phyloP scores from a whole-genome alignment of 2,113 vertebrate genomes.

The Leptobrachium leishanense region DNA sequence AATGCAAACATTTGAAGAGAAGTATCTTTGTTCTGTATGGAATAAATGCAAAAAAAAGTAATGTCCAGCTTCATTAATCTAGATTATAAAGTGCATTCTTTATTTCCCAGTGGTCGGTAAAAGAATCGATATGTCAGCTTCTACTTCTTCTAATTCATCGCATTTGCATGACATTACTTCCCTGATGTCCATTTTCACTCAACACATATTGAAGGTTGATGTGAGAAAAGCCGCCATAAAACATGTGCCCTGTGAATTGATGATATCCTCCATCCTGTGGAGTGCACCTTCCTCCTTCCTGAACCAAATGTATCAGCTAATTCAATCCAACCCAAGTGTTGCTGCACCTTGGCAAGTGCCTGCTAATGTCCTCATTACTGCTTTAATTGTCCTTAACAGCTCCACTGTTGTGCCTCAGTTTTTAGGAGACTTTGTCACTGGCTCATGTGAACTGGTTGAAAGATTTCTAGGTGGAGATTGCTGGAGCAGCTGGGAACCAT shows the following conservation, averaged over 20 bases:
- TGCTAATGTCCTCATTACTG: constrained; percentile 72
- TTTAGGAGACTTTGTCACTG: constrained; percentile 65
- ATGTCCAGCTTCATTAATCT: too few relatives aligned
- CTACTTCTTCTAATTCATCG: too few relatives aligned
- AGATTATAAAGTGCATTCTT: too few relatives aligned
- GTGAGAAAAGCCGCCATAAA: constrained; percentile 26
- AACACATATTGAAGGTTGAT: constrained; percentile 16
- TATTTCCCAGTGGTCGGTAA: too few relatives aligned
- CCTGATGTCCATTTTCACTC: background rate
- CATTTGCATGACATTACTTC: background rate
- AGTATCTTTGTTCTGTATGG: too few relatives aligned
- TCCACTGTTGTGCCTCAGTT: constrained; percentile 62
- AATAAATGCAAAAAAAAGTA: too few relatives aligned
- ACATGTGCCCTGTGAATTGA: constrained; percentile 22
- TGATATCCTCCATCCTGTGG: constrained; percentile 31
- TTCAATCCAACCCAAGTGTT: constrained; percentile 57
- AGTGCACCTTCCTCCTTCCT: constrained; percentile 41
- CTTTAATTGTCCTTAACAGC: constrained; percentile 69
- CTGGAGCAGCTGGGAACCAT: constrained; percentile 87
- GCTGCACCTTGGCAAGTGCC: constrained; percentile 55
- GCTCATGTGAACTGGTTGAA: constrained; percentile 73
- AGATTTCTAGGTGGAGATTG: constrained; percentile 62
- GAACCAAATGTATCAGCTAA: constrained; percentile 54
- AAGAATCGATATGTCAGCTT: too few relatives aligned
- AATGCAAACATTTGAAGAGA: too few relatives aligned